Evolutionary conservation across 2,113 vertebrate genomes (phyloP), one percentile per base, ranked within the genome.

Genomic region (Thomomys bottae): DNA sequence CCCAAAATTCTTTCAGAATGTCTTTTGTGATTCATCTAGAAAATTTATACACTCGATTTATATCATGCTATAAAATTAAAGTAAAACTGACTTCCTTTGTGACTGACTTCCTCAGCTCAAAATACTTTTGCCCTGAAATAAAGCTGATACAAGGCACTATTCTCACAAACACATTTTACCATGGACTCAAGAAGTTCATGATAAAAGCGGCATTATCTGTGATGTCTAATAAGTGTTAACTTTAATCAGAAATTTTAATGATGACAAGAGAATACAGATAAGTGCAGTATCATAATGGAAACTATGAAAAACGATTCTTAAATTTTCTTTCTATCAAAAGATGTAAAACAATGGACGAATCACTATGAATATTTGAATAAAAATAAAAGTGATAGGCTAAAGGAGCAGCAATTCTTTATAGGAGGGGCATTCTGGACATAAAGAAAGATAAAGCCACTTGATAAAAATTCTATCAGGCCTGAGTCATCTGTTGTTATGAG

Each of bases 211-310:
- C 36, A 68, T 78, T 57, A 82, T 78, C 81, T 34, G 57, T 61
- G 24, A 83, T 86, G 84, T 8, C 30, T 81, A 80, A 84, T 38
- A 70, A 71, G 0, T 63, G 64, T 73, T 30, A 78, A 26, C 3
- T 73, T 87, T 79, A 38, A 80, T 17, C 77, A 32, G 23, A 94
- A 63, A 89, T 84, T 38, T 28, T 40, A 90, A 54, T 21, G 76
- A 30, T 77, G n/a, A 68, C 30, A 34, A 54, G 21, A 24, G 36
- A 75, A 64, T 63, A 73, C 1, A 70, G 32, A 54, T 38, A 82
- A 70, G 17, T 4, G 64, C 54, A 90, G 30, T 36, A 0, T 49
- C 45, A 87, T 5, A 84, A 89, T 71, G 9, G 32, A 61, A 54
- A 49, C 76, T 77, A 64, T 34, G 11, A 86, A 80, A 81, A 63